These are phyloP conservation scores for Hanleya hanleyi DNA, from an alignment of 2,888 invertebrate genomes.

Conservation along the genomic window DNA sequence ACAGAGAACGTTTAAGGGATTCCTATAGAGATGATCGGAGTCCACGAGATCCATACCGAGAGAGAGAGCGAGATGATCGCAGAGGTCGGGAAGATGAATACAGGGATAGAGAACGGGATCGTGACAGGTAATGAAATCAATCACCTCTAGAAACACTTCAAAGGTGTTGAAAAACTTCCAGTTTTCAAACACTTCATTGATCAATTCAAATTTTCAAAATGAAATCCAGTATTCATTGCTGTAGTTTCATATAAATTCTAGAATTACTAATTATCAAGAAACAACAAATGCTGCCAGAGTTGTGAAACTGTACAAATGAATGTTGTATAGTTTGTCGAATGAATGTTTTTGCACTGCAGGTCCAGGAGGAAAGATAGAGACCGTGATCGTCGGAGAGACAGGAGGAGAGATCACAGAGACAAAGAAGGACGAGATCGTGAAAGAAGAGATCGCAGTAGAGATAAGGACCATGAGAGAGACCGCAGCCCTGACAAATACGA, in stretches of 20 bases:
- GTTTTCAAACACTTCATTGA: too few relatives aligned
- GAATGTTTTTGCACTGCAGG: too few relatives aligned
- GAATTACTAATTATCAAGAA: too few relatives aligned
- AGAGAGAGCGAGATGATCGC: neutral
- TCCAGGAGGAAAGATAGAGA: conserved; percentile 1
- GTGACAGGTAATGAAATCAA: neutral
- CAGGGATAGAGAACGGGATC: neutral
- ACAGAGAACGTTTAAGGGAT: too few relatives aligned
- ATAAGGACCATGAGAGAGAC: neutral
- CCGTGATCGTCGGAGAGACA: neutral
- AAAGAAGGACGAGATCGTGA: neutral
- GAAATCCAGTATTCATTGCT: too few relatives aligned
- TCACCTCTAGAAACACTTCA: too few relatives aligned
- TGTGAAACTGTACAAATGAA: too few relatives aligned
- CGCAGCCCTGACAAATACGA: neutral
- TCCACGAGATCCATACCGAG: neutral
- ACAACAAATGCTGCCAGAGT: too few relatives aligned
- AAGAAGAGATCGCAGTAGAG: neutral
- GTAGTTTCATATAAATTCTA: too few relatives aligned
- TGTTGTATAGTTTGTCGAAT: too few relatives aligned
- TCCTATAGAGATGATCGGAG: neutral
- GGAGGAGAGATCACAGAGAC: neutral
- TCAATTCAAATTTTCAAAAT: too few relatives aligned
- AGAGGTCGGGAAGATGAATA: neutral
- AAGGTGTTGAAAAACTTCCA: neutral